Conservation (phyloP, 2,888 invertebrate species). For the Ochlodes sylvanus region DNA sequence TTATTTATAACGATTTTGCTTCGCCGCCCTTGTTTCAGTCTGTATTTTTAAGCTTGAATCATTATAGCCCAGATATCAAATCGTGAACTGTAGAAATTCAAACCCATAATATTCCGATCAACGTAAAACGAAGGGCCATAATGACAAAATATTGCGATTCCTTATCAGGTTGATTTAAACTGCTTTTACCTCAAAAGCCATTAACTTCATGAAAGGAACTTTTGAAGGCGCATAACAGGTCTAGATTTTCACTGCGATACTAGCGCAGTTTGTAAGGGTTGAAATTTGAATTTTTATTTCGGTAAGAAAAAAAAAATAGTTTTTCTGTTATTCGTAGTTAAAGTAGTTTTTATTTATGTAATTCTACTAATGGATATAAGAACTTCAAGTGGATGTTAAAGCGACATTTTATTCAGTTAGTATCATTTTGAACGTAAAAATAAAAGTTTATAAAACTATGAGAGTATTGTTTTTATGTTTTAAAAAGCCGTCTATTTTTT, state of each 20-base stretch:
- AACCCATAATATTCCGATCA: slow-evolving; percentile 36
- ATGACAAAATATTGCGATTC: slow-evolving; percentile 48
- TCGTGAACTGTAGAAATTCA: slow-evolving; percentile 25
- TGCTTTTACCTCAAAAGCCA: slow-evolving; percentile 47
- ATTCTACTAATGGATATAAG: neutral
- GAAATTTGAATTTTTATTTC: slow-evolving; percentile 38
- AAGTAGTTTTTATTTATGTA: neutral
- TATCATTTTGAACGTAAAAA: too few relatives aligned
- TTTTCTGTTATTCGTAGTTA: slow-evolving; percentile 24
- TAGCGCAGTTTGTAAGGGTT: slow-evolving; percentile 32
- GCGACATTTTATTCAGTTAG: too few relatives aligned
- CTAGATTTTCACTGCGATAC: slow-evolving; percentile 35
- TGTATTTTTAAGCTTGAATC: slow-evolving; percentile 4
- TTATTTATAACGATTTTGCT: too few relatives aligned
- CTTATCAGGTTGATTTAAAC: slow-evolving; percentile 52
- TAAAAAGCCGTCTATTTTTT: too few relatives aligned
- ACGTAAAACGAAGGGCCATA: slow-evolving; percentile 37
- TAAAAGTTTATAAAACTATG: too few relatives aligned
- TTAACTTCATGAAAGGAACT: slow-evolving; percentile 45
- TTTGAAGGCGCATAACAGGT: slow-evolving; percentile 36
- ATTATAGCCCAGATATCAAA: slow-evolving; percentile 26
- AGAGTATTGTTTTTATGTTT: too few relatives aligned
- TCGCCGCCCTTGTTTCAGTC: too few relatives aligned
- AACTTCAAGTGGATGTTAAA: too few relatives aligned
- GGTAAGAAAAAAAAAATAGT: slow-evolving; percentile 33